These are phyloP conservation scores for Akabosia matsudoensis DNA, from an alignment of 1,140 invertebrate species.

Conservation along the genomic window DNA sequence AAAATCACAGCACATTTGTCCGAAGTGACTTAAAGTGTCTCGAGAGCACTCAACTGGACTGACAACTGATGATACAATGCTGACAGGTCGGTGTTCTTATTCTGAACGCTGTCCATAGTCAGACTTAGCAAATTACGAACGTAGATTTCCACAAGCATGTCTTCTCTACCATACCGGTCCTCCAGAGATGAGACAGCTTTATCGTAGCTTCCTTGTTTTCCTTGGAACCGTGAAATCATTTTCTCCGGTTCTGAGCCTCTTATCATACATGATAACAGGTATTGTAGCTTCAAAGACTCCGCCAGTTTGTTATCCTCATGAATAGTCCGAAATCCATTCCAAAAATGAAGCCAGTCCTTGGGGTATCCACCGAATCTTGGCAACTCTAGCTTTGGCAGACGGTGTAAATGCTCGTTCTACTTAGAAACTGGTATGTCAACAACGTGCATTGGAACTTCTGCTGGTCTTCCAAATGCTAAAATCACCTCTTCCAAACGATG, in stretches of 20 bases:
- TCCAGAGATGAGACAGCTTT: background rate
- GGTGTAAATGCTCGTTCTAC: background rate
- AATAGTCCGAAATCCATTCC: background rate
- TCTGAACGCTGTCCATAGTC: background rate
- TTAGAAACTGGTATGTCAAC: no score
- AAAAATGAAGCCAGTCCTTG: background rate
- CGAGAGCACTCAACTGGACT: background rate
- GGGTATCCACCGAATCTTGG: background rate
- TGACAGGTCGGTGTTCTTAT: background rate
- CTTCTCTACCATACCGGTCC: background rate
- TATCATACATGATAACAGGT: background rate
- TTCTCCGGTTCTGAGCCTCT: background rate
- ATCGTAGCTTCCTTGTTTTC: background rate
- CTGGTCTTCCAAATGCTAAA: no score
- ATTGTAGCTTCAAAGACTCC: background rate
- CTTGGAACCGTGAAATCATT: background rate
- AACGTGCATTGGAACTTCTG: no score
- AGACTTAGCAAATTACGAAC: background rate
- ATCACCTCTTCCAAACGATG: no score
- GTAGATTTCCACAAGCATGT: background rate
- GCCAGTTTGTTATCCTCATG: background rate
- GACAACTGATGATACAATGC: background rate
- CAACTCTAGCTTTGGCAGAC: background rate
- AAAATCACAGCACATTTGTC: background rate
- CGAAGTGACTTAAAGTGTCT: background rate